Evolutionary conservation across 2,888 invertebrate genomes (phyloP), one percentile per base, ranked within the genome.

Genomic region (Yponomeuta malinellus): DNA sequence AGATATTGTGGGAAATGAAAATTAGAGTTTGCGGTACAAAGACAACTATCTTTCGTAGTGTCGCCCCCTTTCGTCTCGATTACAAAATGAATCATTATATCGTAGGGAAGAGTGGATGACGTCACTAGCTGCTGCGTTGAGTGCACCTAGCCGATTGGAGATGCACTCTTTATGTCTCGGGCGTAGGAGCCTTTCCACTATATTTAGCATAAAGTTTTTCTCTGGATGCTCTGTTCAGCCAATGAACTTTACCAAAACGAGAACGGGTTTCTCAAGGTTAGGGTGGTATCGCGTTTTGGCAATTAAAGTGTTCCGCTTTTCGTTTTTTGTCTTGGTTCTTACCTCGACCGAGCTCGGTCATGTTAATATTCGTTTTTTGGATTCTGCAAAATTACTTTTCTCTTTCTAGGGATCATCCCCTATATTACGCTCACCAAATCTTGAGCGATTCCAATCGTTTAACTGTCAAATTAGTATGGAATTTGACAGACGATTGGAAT

Each of bases 201-300:
- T 29, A 65, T 31, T 29, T 65, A 65, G 31, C 31, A 65, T 31
- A 31, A 23, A 65, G 31, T 33, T 31, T 65, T 73, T 71, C 73
- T 8, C 71, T 74, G 48, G 52, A 65, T 69, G 52, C 72, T 73
- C 73, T 71, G 70, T 69, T 8, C 43, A 82, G 85, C 73, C 88
- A 78, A 82, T 89, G 89, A 91, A 90, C 91, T 79, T 78, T 76
- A 78, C 80, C 80, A 83, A 88, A 88, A 82, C 79, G 75, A 87
- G 43, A 89, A 88, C 88, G 83, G 82, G 89, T 89, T 88, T 81
- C 80, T 78, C 79, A 78, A 80, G 81, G 81, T 83, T 81, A 76
- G 78, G 80, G 80, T 77, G 80, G 70, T 65, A 68, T 68, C 68
- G 68, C 29, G 6, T 31, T 63, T 15, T 52, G 52, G n/a, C 10